Evolutionary conservation across 2,797 vertebrate genomes (phyloP).

Genomic region (Brachyalestes nurse): DNA sequence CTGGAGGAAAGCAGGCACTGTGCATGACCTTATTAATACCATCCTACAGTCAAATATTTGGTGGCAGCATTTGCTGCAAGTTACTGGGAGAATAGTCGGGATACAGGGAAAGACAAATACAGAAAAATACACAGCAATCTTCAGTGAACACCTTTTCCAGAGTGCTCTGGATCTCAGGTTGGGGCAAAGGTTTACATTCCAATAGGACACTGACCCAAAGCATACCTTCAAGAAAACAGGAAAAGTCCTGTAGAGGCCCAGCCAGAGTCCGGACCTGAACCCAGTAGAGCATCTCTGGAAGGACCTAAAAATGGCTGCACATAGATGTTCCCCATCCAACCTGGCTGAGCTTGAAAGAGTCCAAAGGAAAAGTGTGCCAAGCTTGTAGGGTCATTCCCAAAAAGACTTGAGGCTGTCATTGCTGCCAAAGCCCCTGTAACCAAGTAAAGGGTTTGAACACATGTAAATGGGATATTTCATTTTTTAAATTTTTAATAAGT

Average conservation of each 20-base stretch:
- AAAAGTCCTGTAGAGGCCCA: not conserved
- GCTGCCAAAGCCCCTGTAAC: too few relatives aligned
- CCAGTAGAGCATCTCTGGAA: too few relatives aligned
- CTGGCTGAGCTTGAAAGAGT: too few relatives aligned
- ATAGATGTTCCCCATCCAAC: too few relatives aligned
- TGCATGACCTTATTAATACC: not conserved
- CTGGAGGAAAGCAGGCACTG: not conserved
- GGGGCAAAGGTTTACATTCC: conserved; percentile 3
- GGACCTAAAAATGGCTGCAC: too few relatives aligned
- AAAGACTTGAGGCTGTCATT: too few relatives aligned
- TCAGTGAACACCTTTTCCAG: not conserved
- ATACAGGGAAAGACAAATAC: not conserved
- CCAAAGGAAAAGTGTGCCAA: too few relatives aligned
- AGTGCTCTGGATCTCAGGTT: not conserved
- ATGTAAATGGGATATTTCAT: too few relatives aligned
- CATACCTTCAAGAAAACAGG: not conserved
- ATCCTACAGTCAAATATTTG: not conserved
- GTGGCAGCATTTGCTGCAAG: not conserved
- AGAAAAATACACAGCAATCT: conserved; percentile 8
- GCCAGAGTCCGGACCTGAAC: not conserved
- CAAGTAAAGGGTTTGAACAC: too few relatives aligned
- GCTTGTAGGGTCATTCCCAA: too few relatives aligned
- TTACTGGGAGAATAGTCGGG: not conserved
- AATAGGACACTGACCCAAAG: not conserved
- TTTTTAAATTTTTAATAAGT: too few relatives aligned